Percentiles rank a stretch among this genome's conserved stretches.
phyloP scores from a whole-genome alignment of 1,140 invertebrate species.

The Teleopsis dalmanni region DNA sequence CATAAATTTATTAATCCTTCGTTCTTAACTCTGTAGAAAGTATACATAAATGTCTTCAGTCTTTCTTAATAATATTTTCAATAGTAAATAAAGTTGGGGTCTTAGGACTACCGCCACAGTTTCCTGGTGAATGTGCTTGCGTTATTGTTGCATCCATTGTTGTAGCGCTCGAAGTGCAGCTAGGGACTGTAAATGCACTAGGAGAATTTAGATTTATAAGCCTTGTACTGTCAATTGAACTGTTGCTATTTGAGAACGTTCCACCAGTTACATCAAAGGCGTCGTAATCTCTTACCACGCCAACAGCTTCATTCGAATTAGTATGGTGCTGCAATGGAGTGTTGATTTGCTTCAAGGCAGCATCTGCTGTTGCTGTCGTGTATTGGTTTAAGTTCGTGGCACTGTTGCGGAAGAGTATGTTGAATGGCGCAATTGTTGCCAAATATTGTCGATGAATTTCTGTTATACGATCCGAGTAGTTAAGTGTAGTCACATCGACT shows the following conservation, averaged over 20 bases:
- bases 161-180: neutral
- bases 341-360: neutral
- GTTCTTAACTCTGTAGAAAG: no score
- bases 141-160: neutral
- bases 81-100: constrained; percentile 10
- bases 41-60: constrained; percentile 11
- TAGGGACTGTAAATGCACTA: constrained; percentile 11
- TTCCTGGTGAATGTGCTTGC: neutral
- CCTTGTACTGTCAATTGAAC: constrained; percentile 2
- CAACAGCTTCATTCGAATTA: neutral
- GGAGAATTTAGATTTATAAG: constrained; percentile 6
- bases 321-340: neutral
- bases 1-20: no score
- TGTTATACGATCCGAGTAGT: constrained; percentile 39
- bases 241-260: constrained; percentile 11
- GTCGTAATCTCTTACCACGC: constrained; percentile 4
- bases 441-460: constrained; percentile 40
- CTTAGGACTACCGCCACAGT: neutral
- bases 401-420: constrained; percentile 30
- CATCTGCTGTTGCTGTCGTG: no score
- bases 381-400: neutral
- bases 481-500: constrained; percentile 27
- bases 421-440: constrained; percentile 37
- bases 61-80: constrained; percentile 17
- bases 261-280: constrained; percentile 11